Conservation (phyloP, 2,797 vertebrate genomes). For the Chloroceryle inda region DNA sequence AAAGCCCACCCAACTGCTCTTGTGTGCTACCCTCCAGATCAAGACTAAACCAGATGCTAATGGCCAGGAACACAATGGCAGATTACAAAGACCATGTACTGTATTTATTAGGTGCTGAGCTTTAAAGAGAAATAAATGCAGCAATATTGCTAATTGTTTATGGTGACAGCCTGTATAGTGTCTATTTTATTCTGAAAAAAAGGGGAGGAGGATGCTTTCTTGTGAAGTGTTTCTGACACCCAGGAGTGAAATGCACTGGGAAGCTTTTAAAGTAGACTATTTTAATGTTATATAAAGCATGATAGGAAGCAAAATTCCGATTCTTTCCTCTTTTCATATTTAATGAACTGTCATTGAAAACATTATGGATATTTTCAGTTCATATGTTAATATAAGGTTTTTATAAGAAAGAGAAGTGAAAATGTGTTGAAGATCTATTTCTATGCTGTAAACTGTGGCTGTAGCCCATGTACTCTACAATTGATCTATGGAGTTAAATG, state of each 20-base stretch:
- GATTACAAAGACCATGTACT: neutral
- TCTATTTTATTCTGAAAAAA: neutral
- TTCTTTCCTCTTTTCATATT: neutral
- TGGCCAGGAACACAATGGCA: neutral
- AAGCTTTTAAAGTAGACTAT: neutral
- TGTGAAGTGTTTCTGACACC: neutral
- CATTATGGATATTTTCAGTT: neutral
- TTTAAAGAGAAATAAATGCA: neutral
- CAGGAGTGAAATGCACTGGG: neutral
- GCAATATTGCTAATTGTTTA: neutral
- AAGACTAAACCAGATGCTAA: neutral
- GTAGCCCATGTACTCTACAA: neutral
- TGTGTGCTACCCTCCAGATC: neutral
- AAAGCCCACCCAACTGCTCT: neutral
- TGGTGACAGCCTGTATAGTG: neutral
- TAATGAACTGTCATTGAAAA: neutral
- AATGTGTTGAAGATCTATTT: neutral
- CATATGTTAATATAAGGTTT: neutral
- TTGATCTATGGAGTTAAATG: neutral
- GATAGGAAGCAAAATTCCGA: neutral
- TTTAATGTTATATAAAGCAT: neutral
- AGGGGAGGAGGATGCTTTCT: neutral
- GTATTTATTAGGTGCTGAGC: neutral
- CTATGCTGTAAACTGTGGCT: neutral
- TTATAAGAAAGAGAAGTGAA: neutral